Base-by-base conservation (phyloP, 2,888 invertebrate species). In the Drosophila prolongata region DNA sequence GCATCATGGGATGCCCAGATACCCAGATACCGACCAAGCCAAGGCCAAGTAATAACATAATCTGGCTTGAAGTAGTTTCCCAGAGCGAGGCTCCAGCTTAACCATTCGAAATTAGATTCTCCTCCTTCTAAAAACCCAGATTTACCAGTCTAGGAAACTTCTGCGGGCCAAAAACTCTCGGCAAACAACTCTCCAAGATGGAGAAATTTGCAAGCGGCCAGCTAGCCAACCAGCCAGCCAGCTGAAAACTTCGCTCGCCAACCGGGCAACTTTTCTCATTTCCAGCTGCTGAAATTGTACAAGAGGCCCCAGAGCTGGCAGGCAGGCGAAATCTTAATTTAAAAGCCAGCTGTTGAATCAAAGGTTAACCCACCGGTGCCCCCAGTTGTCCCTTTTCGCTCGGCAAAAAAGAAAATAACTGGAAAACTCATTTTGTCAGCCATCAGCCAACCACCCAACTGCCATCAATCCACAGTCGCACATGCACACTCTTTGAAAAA, bases 291-390 rank as follows among this genome's bases (percentile, higher is more conserved):
- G 57, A 68, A 68, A 68, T 68, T 58, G 57, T 57, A 66, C 52
- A 57, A 57, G 66, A 19, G 64, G 47, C n/a, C 62, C 62, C 59
- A 46, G 44, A 34, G 38, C 13, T 27, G 14, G 11, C 16, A n/a
- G 56, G 43, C 55, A 37, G 64, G 54, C 52, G 78, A 73, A 83
- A 83, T 84, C 86, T 86, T 86, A 84, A 80, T 83, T 83, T 86
- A 83, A 83, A 82, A 81, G 82, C 84, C 84, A 86, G 86, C 86
- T 84, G 84, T 84, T 83, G 87, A 86, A 84, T 86, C 86, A 85
- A 86, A 86, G 86, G 85, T 85, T 86, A 82, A 85, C 86, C 84
- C 68, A 58, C 77, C 60, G 66, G 34, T 46, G 65, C 52, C 44
- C 65, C 76, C 54, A 40, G 44, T 42, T 64, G 47, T 62, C 77